Evolutionary conservation across 2,113 vertebrate species (phyloP).

Genomic region (Pao palembangensis): DNA sequence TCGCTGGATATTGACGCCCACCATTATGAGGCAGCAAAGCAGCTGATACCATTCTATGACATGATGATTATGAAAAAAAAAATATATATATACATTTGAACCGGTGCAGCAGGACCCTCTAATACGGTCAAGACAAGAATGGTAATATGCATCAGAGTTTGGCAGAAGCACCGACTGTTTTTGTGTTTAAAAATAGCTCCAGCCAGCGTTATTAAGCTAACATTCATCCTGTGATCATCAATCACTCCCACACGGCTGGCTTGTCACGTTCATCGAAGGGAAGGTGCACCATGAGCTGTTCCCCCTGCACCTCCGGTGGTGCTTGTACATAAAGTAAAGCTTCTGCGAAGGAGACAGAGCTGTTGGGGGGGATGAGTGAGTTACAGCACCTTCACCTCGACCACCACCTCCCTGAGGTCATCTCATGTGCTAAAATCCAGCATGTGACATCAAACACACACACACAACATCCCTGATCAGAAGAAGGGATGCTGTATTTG

Average conservation of each 20-base stretch:
- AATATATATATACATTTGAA: no score
- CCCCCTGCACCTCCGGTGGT: constrained; percentile 58
- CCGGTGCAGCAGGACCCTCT: constrained; percentile 50
- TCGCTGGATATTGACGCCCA: constrained; percentile 55
- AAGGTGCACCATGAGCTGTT: constrained; percentile 45
- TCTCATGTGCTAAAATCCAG: constrained; percentile 33
- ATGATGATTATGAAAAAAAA: no score
- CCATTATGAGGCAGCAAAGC: constrained; percentile 38
- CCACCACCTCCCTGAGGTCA: constrained; percentile 40
- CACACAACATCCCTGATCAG: constrained; percentile 16
- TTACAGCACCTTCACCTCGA: constrained; percentile 37
- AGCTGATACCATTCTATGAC: constrained; percentile 38
- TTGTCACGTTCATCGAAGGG: constrained; percentile 53
- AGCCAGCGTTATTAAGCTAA: constrained; percentile 72
- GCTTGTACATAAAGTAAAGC: constrained; percentile 57
- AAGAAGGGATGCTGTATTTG: constrained; percentile 28
- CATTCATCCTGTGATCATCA: constrained; percentile 75
- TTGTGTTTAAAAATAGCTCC: constrained; percentile 79
- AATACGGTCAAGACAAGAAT: constrained; percentile 61
- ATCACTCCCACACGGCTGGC: constrained; percentile 58
- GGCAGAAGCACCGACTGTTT: constrained; percentile 62
- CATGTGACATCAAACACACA: constrained; percentile 19
- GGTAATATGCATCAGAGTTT: constrained; percentile 57
- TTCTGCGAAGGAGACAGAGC: constrained; percentile 34
- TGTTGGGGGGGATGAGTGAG: constrained; percentile 36